Evolutionary conservation across 2,113 vertebrate genomes (phyloP).

Genomic region (Catharus bicknelli): DNA sequence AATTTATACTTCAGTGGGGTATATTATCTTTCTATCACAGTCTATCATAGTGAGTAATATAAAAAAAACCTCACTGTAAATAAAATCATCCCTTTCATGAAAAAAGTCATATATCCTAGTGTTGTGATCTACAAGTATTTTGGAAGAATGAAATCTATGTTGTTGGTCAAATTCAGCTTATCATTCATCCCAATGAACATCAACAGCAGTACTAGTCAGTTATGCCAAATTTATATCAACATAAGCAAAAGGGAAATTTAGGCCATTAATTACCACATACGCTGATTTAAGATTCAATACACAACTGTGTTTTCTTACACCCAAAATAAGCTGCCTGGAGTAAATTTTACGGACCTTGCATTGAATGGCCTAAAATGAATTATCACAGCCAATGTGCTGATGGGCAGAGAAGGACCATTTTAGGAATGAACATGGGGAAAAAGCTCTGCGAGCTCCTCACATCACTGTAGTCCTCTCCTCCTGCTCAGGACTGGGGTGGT

Average conservation of each 20-base stretch:
- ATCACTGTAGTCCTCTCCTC: neutral
- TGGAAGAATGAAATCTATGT: neutral
- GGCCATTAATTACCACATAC: neutral
- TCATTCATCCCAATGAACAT: neutral
- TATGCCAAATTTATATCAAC: neutral
- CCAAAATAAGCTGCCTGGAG: neutral
- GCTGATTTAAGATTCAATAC: neutral
- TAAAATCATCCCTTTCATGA: neutral
- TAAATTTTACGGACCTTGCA: neutral
- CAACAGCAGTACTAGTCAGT: neutral
- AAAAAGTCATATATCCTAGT: neutral
- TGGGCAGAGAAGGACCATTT: neutral
- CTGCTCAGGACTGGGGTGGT: rapidly evolving
- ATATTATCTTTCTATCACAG: neutral
- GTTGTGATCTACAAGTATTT: neutral
- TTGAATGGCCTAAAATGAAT: neutral
- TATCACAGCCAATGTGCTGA: neutral
- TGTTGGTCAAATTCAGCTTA: neutral
- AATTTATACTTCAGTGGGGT: neutral
- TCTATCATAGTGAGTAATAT: neutral
- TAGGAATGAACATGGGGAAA: rapidly evolving
- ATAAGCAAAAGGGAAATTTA: neutral
- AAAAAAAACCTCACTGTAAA: neutral
- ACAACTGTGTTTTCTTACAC: neutral
- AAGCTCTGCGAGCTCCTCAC: neutral